phyloP scores from a whole-genome alignment of 2,888 invertebrate genomes.

The Papilio elwesi region DNA sequence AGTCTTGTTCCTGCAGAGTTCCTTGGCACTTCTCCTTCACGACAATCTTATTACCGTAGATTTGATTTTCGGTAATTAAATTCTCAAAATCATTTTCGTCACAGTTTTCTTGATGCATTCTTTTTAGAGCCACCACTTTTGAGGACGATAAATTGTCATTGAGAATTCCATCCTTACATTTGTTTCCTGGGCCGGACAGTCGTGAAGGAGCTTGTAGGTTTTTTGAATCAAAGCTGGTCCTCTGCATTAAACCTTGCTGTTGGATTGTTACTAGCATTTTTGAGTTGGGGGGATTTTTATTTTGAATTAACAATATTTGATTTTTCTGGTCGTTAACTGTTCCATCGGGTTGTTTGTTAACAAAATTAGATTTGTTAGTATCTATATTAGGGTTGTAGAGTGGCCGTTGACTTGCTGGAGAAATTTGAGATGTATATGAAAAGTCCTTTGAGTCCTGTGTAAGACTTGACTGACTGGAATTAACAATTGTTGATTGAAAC shows the following conservation, averaged over 20 bases:
- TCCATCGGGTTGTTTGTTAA: slow-evolving; percentile 64
- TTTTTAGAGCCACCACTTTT: slow-evolving; percentile 78
- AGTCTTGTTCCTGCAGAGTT: slow-evolving; percentile 71
- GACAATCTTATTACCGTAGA: slow-evolving; percentile 83
- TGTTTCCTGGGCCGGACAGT: slow-evolving; percentile 71
- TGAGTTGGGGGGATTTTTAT: slow-evolving; percentile 64
- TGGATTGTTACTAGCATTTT: slow-evolving; percentile 76
- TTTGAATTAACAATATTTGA: slow-evolving; percentile 73
- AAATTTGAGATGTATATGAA: slow-evolving; percentile 25
- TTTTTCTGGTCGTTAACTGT: slow-evolving; percentile 69
- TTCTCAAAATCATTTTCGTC: slow-evolving; percentile 83
- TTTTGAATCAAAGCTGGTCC: slow-evolving; percentile 74
- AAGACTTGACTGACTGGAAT: slow-evolving; percentile 52
- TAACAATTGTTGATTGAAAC: slow-evolving; percentile 62
- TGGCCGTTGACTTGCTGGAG: slow-evolving; percentile 48
- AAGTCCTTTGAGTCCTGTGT: slow-evolving; percentile 27
- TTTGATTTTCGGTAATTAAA: slow-evolving; percentile 82
- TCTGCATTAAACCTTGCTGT: slow-evolving; percentile 69
- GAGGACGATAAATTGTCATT: slow-evolving; percentile 64
- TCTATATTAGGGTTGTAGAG: slow-evolving; percentile 66
- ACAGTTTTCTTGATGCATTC: slow-evolving; percentile 77
- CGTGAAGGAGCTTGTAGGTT: slow-evolving; percentile 81
- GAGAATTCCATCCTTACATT: slow-evolving; percentile 71
- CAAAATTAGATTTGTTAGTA: slow-evolving; percentile 57
- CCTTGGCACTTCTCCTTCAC: slow-evolving; percentile 82